Conservation (phyloP, 2,888 invertebrate species). For the Caenorhabditis plicata region DNA sequence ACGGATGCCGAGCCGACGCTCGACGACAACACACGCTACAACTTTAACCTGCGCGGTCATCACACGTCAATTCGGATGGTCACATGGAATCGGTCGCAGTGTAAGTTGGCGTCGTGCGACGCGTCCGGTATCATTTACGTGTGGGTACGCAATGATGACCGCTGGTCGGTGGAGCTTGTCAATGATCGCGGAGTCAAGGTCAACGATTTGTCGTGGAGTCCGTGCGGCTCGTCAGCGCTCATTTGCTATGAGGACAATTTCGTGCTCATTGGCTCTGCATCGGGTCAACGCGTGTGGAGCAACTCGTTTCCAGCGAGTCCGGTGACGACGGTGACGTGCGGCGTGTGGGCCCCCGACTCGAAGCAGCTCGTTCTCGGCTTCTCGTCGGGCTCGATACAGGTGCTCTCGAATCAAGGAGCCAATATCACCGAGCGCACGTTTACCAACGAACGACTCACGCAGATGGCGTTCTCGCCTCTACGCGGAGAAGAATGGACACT, state of each 20-base stretch:
- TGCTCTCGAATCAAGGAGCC: slow-evolving; percentile 54
- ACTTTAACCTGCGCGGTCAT: slow-evolving; percentile 94
- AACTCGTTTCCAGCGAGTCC: slow-evolving; percentile 77
- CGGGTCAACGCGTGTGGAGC: slow-evolving; percentile 83
- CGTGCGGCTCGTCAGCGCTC: slow-evolving; percentile 95
- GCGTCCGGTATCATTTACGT: slow-evolving; percentile 90
- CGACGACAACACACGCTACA: slow-evolving; percentile 67
- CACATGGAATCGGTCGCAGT: slow-evolving; percentile 97
- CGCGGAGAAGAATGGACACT: slow-evolving; percentile 55
- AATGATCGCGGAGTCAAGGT: slow-evolving; percentile 96
- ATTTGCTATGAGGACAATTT: slow-evolving; percentile 98
- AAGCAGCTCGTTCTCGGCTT: slow-evolving; percentile 73
- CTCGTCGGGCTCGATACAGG: slow-evolving; percentile 53
- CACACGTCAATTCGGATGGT: slow-evolving; percentile 72
- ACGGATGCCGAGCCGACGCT: slow-evolving; percentile 45
- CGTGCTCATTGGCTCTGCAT: slow-evolving; percentile 79
- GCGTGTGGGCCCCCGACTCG: slow-evolving; percentile 96
- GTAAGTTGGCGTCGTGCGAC: slow-evolving; percentile 95
- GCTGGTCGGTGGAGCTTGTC: slow-evolving; percentile 98
- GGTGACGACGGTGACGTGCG: slow-evolving; percentile 78
- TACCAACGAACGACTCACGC: slow-evolving; percentile 39
- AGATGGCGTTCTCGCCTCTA: slow-evolving; percentile 51
- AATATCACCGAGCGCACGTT: slow-evolving; percentile 53
- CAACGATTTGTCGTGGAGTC: slow-evolving; percentile 97
- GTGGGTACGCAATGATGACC: slow-evolving; percentile 97